phyloP scores from a whole-genome alignment of 2,888 invertebrate species.

The Coronaproctus castanopsis region DNA sequence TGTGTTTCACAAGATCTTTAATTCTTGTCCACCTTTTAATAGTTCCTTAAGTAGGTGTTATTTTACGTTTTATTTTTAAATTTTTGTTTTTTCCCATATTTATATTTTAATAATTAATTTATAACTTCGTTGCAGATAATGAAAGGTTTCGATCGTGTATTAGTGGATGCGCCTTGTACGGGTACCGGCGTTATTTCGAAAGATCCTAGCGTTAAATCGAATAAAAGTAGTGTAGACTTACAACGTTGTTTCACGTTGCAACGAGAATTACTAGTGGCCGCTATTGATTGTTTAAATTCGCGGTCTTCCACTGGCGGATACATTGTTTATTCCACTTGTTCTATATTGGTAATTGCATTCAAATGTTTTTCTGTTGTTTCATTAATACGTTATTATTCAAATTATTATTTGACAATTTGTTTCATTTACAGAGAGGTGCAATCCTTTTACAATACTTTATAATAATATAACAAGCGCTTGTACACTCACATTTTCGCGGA shows the following conservation, averaged over 20 bases:
- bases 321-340: constrained; percentile 96
- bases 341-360: constrained; percentile 42
- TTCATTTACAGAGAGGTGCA: not conserved
- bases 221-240: constrained; percentile 72
- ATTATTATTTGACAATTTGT: too few species aligned
- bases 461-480: not conserved
- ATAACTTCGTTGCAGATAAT: constrained; percentile 43
- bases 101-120: not conserved
- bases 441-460: constrained; percentile 1
- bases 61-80: too few species aligned
- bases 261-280: constrained; percentile 72
- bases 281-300: constrained; percentile 90
- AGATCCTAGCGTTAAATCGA: constrained; percentile 88
- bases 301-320: constrained; percentile 82
- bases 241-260: constrained; percentile 82
- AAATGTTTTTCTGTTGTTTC: too few species aligned
- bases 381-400: too few species aligned
- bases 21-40: too few species aligned
- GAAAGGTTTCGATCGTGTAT: constrained; percentile 81
- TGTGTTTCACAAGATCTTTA: too few species aligned
- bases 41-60: too few species aligned
- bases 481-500: too few species aligned
- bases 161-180: constrained; percentile 94
- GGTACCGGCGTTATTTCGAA: constrained; percentile 96
- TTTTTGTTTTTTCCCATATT: too few species aligned